Conservation (phyloP, 2,113 vertebrate genomes). For the Anarhynchus alexandrinus region DNA sequence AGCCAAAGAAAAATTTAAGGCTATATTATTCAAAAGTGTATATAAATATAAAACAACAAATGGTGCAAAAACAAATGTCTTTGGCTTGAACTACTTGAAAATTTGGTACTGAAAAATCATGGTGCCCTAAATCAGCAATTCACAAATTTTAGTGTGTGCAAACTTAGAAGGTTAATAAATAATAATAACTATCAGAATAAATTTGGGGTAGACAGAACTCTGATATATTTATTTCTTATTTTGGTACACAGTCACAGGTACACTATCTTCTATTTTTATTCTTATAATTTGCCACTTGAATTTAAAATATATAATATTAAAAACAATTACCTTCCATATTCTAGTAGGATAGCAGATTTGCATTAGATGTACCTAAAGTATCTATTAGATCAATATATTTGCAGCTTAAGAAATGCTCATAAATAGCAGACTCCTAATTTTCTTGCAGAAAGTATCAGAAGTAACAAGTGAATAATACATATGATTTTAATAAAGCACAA, state of each 20-base stretch:
- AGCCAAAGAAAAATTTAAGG: neutral
- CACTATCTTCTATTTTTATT: neutral
- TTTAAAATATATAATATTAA: neutral
- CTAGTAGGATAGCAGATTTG: neutral
- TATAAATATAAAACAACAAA: neutral
- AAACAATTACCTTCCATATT: neutral
- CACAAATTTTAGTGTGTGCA: neutral
- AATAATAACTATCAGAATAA: neutral
- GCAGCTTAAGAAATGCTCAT: neutral
- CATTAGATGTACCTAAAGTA: neutral
- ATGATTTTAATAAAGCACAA: neutral
- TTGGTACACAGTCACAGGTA: neutral
- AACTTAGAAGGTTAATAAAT: neutral
- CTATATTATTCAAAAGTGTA: neutral
- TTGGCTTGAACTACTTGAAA: neutral
- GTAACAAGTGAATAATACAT: neutral
- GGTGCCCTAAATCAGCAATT: neutral
- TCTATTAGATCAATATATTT: neutral
- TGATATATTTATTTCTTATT: neutral
- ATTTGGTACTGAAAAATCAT: neutral
- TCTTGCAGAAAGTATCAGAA: neutral
- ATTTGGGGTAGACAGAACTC: neutral
- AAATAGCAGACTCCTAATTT: neutral
- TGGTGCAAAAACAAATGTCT: neutral
- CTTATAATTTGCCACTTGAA: neutral